Percentiles rank a stretch among this genome's conserved stretches.
Conservation (phyloP, 2,888 invertebrate species). For the Periphyllus acericola region DNA sequence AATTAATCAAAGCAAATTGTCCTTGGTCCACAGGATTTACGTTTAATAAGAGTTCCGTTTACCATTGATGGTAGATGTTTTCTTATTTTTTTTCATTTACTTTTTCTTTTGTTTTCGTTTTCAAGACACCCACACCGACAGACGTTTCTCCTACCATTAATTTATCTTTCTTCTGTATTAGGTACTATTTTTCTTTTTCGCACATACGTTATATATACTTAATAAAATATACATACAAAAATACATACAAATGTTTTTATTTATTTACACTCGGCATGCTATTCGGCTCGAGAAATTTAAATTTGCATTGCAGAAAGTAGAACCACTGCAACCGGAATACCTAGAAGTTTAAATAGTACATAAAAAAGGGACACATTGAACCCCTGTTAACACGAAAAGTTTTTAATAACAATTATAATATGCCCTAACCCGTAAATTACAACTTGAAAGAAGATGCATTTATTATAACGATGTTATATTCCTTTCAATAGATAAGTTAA, state of each 20-base stretch:
- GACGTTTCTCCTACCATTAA: background rate
- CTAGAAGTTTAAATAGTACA: background rate
- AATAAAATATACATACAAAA: background rate
- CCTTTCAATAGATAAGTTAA: no score
- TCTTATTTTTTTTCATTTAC: slow-evolving; percentile 38
- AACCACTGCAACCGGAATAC: background rate
- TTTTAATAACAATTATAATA: background rate
- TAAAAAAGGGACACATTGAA: background rate
- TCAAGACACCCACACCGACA: background rate
- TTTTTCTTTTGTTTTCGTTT: slow-evolving; percentile 26
- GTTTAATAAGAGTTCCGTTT: slow-evolving; percentile 40
- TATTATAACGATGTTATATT: background rate
- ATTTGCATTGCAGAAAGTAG: background rate
- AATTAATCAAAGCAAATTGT: slow-evolving; percentile 55
- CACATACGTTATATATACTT: background rate
- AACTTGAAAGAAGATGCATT: background rate
- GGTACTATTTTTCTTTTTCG: background rate
- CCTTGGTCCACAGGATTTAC: slow-evolving; percentile 10
- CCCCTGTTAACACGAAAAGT: background rate
- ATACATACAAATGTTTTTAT: background rate
- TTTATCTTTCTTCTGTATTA: background rate
- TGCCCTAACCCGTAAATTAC: background rate
- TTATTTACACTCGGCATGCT: background rate
- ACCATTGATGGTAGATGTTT: slow-evolving; percentile 15
- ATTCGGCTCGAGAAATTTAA: background rate